Evolutionary conservation across 2,113 vertebrate species (phyloP).

Genomic region (Neofelis nebulosa): DNA sequence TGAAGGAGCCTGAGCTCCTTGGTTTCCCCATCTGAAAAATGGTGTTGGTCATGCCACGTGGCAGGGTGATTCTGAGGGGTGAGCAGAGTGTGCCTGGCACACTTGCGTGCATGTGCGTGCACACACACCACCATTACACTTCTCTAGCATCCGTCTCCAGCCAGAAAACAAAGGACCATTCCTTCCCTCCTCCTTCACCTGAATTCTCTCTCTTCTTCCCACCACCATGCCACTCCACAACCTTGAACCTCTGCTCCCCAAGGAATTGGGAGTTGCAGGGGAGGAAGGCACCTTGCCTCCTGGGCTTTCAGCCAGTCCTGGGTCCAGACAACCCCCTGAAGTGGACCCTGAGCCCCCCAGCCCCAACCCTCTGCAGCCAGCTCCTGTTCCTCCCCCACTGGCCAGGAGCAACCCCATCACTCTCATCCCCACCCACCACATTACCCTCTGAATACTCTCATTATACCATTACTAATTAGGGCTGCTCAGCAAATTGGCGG

Average conservation of each 20-base stretch:
- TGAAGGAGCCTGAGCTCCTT: not conserved
- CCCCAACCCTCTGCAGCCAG: constrained; percentile 16
- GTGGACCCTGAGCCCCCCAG: not conserved
- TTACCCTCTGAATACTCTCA: constrained; percentile 97
- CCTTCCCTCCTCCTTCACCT: not conserved
- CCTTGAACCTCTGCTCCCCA: not conserved
- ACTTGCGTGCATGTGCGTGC: accelerated
- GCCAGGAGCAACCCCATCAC: constrained; percentile 87
- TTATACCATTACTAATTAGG: constrained; percentile 99
- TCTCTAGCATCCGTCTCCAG: not conserved
- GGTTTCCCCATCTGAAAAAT: constrained; percentile 21
- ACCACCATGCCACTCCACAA: not conserved
- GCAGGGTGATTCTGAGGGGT: not conserved
- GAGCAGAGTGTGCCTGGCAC: not conserved
- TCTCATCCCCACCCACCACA: constrained; percentile 90
- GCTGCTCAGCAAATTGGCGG: constrained; percentile 97
- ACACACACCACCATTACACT: no score
- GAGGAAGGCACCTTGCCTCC: not conserved
- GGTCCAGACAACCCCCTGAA: constrained; percentile 61
- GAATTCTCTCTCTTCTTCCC: not conserved
- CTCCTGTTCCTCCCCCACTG: constrained; percentile 76
- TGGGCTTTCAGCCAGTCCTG: not conserved
- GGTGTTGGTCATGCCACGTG: not conserved
- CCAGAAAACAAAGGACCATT: constrained; percentile 38
- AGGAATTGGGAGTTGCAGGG: not conserved